Evolutionary conservation across 2,113 vertebrate species (phyloP), one percentile per base, ranked within the genome.

Genomic region (Poeciliopsis occidentalis): DNA sequence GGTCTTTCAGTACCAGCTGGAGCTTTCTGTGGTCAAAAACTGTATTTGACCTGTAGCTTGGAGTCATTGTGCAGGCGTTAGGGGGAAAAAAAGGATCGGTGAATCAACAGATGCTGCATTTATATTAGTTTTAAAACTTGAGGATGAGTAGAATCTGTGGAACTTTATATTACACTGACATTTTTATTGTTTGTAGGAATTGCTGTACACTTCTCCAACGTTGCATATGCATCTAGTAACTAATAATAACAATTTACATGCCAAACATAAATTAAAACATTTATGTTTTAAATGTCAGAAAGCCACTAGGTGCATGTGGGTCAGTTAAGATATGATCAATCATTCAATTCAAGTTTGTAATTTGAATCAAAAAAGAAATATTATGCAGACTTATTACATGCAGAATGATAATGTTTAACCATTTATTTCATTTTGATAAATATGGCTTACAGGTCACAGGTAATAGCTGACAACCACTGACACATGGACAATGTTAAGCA

Each of bases 41-140:
- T 74, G 29, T 29, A 10, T 66, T 66, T 64, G 39, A 73, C 61
- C 39, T 64, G 29, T 64, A 61, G 24, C 24, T 39, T 51, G 39
- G 61, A 73, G 39, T 51, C 41, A 26, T 12, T 47, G 60, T 72
- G 60, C 19, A 63, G 60, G 60, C 47, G 30, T 69, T 32, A 3
- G 8, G n/a, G 13, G n/a, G 11, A 4, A 6, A 60, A 37, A 70
- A 27, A 15, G 15, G 3, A 64, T 67, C 10, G 17, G 2, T 74
- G 13, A 31, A 62, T 61, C 4, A n/a, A 47, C 67, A 44, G 65
- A 79, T 64, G 30, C 15, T 19, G 68, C 11, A 64, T 32, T 69
- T 64, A 8, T 19, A 57, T 15, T 13, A 26, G 19, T 60, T 60
- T n/a, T 34, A 24, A 32, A 69, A 51, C 15, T 47, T 47, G 1